A percentile compares a stretch with the other conserved stretches of the same genome.
Conservation (phyloP, 2,113 vertebrate genomes). For the Donacobius atricapilla region DNA sequence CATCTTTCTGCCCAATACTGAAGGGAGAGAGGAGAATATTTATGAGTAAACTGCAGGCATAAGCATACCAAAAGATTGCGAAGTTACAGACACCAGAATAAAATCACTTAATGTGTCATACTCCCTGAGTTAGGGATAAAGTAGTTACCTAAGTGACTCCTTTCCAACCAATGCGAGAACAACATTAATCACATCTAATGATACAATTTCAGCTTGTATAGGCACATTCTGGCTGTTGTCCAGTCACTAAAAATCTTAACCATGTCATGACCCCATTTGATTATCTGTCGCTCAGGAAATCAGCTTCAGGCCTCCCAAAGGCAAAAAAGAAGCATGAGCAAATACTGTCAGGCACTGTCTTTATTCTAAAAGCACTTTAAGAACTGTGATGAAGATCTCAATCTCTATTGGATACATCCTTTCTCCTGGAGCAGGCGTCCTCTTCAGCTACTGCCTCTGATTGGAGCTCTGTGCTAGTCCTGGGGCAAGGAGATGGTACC, state of each 20-base stretch:
- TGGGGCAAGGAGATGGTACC: not conserved
- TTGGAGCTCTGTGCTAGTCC: not conserved
- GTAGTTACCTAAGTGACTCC: not conserved
- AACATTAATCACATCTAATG: not conserved
- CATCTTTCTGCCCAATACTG: not conserved
- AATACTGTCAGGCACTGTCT: not conserved
- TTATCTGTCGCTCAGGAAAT: not conserved
- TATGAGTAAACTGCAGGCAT: not conserved
- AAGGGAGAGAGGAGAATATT: not conserved
- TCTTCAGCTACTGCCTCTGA: not conserved
- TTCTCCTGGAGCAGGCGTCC: not conserved
- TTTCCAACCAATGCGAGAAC: not conserved
- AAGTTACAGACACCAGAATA: not conserved
- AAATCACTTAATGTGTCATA: not conserved
- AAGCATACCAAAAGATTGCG: not conserved
- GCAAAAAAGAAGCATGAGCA: not conserved
- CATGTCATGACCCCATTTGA: not conserved
- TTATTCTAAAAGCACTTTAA: not conserved
- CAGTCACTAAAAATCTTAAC: conserved; percentile 4
- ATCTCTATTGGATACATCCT: not conserved
- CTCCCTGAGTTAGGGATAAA: not conserved
- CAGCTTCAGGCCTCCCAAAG: not conserved
- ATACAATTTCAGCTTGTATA: not conserved
- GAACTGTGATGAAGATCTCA: not conserved
- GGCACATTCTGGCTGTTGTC: not conserved